Evolutionary conservation across 2,113 vertebrate species (phyloP).

Genomic region (Anthoscopus minutus): DNA sequence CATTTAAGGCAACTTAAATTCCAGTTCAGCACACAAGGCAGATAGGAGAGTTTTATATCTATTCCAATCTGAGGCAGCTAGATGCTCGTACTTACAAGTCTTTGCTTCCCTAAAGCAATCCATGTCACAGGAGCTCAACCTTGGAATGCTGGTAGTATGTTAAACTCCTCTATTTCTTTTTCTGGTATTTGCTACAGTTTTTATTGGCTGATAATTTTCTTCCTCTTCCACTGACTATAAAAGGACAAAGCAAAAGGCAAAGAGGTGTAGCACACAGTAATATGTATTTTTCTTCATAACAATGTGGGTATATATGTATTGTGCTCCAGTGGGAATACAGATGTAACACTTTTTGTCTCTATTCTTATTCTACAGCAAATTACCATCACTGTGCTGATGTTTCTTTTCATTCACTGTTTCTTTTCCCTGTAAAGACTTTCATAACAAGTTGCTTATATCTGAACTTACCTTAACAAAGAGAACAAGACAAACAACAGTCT

Average conservation of each 20-base stretch:
- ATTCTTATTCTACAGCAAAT: not conserved
- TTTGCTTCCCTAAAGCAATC: not conserved
- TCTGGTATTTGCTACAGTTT: not conserved
- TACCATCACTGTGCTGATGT: not conserved
- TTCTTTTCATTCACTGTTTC: not conserved
- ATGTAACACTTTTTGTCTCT: not conserved
- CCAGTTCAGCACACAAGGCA: not conserved
- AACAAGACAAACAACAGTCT: not conserved
- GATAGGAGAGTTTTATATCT: not conserved
- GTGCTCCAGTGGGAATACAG: not conserved
- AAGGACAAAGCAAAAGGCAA: not conserved
- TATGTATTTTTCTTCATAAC: not conserved
- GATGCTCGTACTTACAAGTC: fast-evolving
- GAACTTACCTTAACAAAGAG: not conserved
- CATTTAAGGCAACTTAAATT: not conserved
- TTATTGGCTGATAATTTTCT: slow-evolving; percentile 12
- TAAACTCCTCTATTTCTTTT: not conserved
- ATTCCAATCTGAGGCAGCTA: not conserved
- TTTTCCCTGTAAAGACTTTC: not conserved
- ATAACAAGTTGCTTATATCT: not conserved
- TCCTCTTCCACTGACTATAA: not conserved
- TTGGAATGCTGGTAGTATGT: not conserved
- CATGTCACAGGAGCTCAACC: not conserved
- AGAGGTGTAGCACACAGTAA: not conserved
- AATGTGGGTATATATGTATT: not conserved